phyloP scores from a whole-genome alignment of 2,113 vertebrate genomes.

The Corvus cornix region DNA sequence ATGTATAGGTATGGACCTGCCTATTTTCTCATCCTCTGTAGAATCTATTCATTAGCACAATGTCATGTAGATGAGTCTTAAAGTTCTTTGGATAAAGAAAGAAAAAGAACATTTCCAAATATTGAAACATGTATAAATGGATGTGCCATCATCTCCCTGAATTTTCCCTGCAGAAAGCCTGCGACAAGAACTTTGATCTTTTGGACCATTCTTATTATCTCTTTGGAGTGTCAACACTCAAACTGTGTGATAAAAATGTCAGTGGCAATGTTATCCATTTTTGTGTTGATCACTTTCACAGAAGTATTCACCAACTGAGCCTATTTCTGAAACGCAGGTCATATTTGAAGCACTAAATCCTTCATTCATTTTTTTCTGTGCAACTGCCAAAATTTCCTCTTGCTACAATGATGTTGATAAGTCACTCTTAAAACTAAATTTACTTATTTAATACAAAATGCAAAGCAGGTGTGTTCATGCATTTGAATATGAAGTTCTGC shows the following conservation, averaged over 20 bases:
- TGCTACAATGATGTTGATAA: neutral
- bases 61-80: slow-evolving; percentile 1
- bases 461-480: neutral
- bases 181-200: neutral
- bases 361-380: neutral
- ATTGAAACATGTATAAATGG: slow-evolving; percentile 6
- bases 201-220: neutral
- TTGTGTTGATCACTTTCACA: slow-evolving; percentile 15
- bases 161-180: neutral
- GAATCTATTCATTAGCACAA: slow-evolving; percentile 3
- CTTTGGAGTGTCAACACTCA: slow-evolving; percentile 18
- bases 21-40: neutral
- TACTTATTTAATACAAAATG: neutral
- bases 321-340: neutral
- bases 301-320: neutral
- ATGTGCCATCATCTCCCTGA: neutral
- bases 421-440: neutral
- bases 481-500: slow-evolving; percentile 14
- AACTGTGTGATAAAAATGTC: slow-evolving; percentile 23
- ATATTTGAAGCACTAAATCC: neutral
- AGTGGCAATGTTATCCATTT: slow-evolving; percentile 20
- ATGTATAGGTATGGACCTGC: neutral
- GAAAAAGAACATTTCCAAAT: slow-evolving; percentile 15
- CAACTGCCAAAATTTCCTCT: neutral
- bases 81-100: neutral